These are phyloP conservation scores for Rhodeus uyekii DNA, from an alignment of 2,797 vertebrate species.

Conservation along the genomic window DNA sequence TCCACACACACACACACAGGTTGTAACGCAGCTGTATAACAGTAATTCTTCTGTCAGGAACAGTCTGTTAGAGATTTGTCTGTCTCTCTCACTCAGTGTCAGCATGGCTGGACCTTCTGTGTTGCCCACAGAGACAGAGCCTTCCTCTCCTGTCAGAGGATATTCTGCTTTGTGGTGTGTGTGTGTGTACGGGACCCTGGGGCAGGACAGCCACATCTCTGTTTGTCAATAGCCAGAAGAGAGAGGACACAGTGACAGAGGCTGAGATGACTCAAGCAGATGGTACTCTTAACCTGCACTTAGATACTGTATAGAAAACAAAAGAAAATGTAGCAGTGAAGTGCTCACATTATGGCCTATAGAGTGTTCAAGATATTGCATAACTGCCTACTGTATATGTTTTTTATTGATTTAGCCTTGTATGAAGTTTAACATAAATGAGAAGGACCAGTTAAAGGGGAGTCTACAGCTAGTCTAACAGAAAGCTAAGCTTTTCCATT, in stretches of 20 bases:
- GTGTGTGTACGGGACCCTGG: conserved; percentile 1
- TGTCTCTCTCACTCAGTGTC: conserved; percentile 83
- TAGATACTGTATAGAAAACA: not conserved
- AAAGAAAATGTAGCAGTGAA: not conserved
- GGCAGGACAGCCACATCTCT: conserved; percentile 10
- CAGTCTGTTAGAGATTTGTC: conserved; percentile 91
- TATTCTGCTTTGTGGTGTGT: conserved; percentile 23
- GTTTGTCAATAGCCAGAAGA: conserved; percentile 19
- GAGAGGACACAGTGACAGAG: not conserved
- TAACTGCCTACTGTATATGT: not conserved
- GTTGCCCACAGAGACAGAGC: conserved; percentile 60
- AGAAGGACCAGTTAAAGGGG: not conserved
- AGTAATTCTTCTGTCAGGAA: conserved; percentile 94
- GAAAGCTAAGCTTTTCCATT: too few relatives aligned
- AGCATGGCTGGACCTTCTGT: conserved; percentile 83
- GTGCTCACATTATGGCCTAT: not conserved
- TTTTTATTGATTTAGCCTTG: not conserved
- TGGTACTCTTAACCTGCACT: conserved; percentile 5
- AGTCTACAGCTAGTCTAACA: not conserved
- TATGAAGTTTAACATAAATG: not conserved
- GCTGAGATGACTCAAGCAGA: conserved; percentile 22
- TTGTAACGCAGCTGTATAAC: conserved; percentile 68
- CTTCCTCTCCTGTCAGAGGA: conserved; percentile 38
- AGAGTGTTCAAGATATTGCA: not conserved
- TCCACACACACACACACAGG: not conserved